These are phyloP conservation scores for Ceratotherium simum DNA, from an alignment of 2,113 vertebrate species.

Conservation along the genomic window DNA sequence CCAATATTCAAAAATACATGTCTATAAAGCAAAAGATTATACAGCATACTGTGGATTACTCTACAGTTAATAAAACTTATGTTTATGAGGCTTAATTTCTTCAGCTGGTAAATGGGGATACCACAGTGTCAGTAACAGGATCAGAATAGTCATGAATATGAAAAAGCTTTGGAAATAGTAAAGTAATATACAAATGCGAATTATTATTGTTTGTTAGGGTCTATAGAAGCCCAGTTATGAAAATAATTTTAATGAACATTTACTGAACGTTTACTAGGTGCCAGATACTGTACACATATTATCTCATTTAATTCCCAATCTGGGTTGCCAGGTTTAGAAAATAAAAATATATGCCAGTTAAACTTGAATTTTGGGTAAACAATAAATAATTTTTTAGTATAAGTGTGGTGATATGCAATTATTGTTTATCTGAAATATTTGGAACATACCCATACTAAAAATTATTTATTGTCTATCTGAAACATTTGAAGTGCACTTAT, in stretches of 20 bases:
- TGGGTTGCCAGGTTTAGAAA: neutral
- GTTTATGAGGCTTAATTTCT: neutral
- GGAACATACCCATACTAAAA: neutral
- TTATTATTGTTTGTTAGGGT: neutral
- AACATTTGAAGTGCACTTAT: neutral
- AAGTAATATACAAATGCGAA: neutral
- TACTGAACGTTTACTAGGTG: neutral
- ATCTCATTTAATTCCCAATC: neutral
- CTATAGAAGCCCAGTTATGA: neutral
- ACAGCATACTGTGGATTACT: neutral
- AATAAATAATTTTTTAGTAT: neutral
- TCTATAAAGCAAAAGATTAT: neutral
- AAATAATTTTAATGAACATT: conserved; percentile 40
- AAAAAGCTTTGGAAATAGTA: neutral
- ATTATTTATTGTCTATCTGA: neutral
- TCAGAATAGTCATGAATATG: neutral
- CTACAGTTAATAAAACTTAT: neutral
- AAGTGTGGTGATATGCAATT: neutral
- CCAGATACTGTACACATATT: neutral
- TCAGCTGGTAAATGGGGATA: neutral
- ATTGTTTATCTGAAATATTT: neutral
- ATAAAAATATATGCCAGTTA: conserved; percentile 43
- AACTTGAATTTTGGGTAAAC: conserved; percentile 44
- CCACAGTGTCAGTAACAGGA: neutral
- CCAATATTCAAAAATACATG: neutral